Evolutionary conservation across 1,140 invertebrate species (phyloP).

Genomic region (Caenorhabditis inopinata): DNA sequence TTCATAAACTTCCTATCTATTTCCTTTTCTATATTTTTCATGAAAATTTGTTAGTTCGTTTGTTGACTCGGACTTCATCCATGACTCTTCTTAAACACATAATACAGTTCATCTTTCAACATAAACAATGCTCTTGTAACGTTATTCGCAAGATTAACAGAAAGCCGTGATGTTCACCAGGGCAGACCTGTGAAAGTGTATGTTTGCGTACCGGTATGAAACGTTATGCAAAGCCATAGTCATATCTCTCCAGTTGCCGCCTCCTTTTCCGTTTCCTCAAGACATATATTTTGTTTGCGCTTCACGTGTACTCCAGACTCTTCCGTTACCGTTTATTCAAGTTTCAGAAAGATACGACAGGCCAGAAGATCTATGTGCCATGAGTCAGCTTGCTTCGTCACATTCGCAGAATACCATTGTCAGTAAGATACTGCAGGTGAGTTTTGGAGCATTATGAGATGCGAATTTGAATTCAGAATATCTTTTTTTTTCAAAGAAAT

Average conservation of each 20-base stretch:
- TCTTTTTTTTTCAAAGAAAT: too few relatives aligned
- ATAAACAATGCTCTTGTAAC: conserved; percentile 31
- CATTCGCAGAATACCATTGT: conserved; percentile 51
- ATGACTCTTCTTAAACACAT: background rate
- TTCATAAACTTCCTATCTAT: too few relatives aligned
- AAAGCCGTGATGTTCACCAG: conserved; percentile 23
- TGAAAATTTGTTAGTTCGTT: background rate
- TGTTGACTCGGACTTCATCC: too few relatives aligned
- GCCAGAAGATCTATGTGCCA: conserved; percentile 10
- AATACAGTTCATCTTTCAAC: conserved; percentile 26
- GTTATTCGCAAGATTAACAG: conserved; percentile 29
- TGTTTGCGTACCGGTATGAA: conserved; percentile 24
- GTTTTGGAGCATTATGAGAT: too few relatives aligned
- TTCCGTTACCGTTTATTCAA: too few relatives aligned
- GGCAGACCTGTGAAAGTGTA: conserved; percentile 4
- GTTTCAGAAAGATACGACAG: too few relatives aligned
- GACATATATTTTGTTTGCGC: too few relatives aligned
- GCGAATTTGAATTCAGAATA: conserved; percentile 2
- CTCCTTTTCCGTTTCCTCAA: too few relatives aligned
- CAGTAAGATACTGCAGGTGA: conserved; percentile 56
- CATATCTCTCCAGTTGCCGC: background rate
- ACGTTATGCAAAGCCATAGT: background rate
- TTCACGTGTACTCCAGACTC: too few relatives aligned
- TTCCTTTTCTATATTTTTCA: too few relatives aligned
- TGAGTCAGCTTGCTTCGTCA: background rate